Conservation (phyloP, 1,140 invertebrate species). For the Bombus waltoni region DNA sequence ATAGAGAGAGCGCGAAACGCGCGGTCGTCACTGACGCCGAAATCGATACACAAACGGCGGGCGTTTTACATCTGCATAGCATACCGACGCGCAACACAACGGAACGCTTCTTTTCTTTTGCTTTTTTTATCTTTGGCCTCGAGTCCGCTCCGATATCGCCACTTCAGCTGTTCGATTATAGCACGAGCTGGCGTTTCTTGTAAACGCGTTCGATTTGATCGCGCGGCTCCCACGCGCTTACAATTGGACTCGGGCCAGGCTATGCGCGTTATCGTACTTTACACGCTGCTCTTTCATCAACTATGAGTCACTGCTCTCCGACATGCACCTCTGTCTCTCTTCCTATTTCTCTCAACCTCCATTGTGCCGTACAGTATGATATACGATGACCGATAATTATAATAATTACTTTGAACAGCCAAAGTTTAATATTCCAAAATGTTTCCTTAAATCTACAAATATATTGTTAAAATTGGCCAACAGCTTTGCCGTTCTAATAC, state of each 20-base stretch:
- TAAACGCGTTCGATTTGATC: conserved; percentile 45
- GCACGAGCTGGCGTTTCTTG: conserved; percentile 22
- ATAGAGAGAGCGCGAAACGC: conserved; percentile 33
- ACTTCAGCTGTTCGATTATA: conserved; percentile 44
- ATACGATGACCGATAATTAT: too few relatives aligned
- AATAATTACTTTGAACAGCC: too few relatives aligned
- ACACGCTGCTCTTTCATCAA: conserved; percentile 50
- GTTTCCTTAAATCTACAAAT: too few relatives aligned
- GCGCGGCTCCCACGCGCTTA: not conserved
- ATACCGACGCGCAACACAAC: not conserved
- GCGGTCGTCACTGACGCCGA: not conserved
- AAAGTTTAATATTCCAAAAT: too few relatives aligned
- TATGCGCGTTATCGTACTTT: conserved; percentile 43
- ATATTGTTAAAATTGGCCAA: too few relatives aligned
- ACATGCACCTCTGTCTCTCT: not conserved
- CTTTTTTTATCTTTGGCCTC: not conserved
- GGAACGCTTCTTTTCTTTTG: not conserved
- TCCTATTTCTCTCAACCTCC: not conserved
- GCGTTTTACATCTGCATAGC: conserved; percentile 29
- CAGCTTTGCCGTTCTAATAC: too few relatives aligned
- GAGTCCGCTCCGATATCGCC: conserved; percentile 18
- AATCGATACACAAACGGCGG: not conserved
- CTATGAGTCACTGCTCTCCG: conserved; percentile 44
- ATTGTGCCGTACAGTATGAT: not conserved
- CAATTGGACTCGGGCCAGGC: conserved; percentile 60